A percentile compares a stretch with the other conserved stretches of the same genome.
Conservation (phyloP, 92 coral and sea anemone species). For the Diadumene lineata region DNA sequence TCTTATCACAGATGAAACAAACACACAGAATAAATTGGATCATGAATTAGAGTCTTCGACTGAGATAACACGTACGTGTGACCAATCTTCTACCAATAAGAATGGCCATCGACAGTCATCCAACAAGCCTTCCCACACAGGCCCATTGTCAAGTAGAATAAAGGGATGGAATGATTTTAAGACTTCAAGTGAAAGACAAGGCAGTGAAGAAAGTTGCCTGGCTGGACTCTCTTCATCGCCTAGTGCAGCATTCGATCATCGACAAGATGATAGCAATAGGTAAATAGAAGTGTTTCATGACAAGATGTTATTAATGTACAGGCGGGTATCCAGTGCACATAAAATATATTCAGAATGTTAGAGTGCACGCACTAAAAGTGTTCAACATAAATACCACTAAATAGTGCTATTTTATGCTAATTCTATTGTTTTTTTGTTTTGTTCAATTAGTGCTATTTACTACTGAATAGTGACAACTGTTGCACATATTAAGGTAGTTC, state of each 20-base stretch:
- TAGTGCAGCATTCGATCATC: neutral
- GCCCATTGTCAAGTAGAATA: neutral
- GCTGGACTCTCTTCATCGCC: neutral
- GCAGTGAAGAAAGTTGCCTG: neutral
- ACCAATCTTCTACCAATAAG: neutral
- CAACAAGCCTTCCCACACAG: neutral
- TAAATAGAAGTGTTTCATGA: neutral
- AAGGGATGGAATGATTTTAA: slow-evolving; percentile 22
- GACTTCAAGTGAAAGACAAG: neutral
- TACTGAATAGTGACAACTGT: too few species aligned
- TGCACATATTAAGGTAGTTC: too few species aligned
- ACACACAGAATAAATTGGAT: neutral
- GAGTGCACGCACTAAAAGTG: too few species aligned
- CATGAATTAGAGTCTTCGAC: neutral
- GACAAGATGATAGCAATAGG: neutral
- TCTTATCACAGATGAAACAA: neutral
- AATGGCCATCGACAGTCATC: neutral
- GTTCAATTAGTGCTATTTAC: too few species aligned
- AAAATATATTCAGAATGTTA: too few species aligned
- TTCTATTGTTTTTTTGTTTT: too few species aligned
- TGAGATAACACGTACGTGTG: neutral
- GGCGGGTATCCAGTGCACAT: neutral
- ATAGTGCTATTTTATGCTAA: too few species aligned
- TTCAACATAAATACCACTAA: too few species aligned
- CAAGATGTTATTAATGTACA: neutral